Percentiles rank a stretch among this genome's conserved stretches.
phyloP scores from a whole-genome alignment of 92 coral and sea anemone genomes.

The Muricea muricata region DNA sequence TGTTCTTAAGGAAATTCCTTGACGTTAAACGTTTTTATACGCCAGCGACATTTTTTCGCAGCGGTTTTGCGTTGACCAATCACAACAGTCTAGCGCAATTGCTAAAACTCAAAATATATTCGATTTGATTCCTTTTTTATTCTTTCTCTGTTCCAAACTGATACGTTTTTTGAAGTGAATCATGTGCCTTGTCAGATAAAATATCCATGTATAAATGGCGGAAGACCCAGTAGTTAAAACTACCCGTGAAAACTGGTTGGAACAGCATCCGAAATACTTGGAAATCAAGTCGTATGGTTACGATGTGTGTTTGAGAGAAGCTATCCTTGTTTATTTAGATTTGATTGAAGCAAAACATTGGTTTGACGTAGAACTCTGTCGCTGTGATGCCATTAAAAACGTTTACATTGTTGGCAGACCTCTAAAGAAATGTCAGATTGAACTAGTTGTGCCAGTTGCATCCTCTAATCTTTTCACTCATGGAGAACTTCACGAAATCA shows the following conservation, averaged over 20 bases:
- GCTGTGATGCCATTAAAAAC: constrained; percentile 75
- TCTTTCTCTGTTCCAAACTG: no score
- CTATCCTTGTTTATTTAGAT: constrained; percentile 88
- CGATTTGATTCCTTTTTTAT: no score
- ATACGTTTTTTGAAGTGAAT: no score
- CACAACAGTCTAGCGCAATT: constrained; percentile 25
- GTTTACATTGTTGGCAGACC: constrained; percentile 90
- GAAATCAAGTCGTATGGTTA: constrained; percentile 78
- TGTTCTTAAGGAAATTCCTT: no score
- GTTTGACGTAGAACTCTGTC: constrained; percentile 80
- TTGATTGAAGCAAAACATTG: constrained; percentile 90
- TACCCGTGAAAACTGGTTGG: constrained; percentile 85
- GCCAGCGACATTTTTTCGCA: background rate
- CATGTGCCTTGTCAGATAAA: background rate
- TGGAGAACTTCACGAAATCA: constrained; percentile 67
- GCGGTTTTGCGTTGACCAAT: background rate
- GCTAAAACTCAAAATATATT: no score
- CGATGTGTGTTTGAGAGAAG: constrained; percentile 65
- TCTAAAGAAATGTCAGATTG: constrained; percentile 76
- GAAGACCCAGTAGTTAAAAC: constrained; percentile 15
- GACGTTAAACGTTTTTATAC: no score
- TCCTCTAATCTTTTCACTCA: constrained; percentile 65
- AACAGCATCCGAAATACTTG: constrained; percentile 82
- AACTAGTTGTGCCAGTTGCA: constrained; percentile 76
- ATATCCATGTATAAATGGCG: background rate